phyloP scores from a whole-genome alignment of 2,888 invertebrate genomes.

The Dusona sp. region DNA sequence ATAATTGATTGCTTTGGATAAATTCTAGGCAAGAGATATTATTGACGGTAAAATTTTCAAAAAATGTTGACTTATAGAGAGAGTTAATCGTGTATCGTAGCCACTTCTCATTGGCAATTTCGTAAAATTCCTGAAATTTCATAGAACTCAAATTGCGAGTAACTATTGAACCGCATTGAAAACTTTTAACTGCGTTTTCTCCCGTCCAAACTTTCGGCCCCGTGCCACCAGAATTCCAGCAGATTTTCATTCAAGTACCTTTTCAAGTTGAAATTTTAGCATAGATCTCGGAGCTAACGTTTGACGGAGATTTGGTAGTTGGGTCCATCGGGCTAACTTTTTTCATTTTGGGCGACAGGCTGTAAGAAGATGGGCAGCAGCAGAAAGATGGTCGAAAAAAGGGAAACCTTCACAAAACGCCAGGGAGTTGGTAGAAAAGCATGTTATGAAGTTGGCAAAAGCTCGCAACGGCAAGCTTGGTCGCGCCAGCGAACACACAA shows the following conservation, averaged over 20 bases:
- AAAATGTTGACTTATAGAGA: background rate
- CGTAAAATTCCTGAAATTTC: background rate
- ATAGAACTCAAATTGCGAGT: background rate
- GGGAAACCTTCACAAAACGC: slow-evolving; percentile 17
- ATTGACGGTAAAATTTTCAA: too few relatives aligned
- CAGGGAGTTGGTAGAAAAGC: slow-evolving; percentile 27
- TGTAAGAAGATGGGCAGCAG: slow-evolving; percentile 17
- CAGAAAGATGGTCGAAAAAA: slow-evolving; percentile 39
- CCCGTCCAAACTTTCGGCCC: background rate
- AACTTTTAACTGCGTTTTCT: background rate
- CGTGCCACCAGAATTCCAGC: slow-evolving; percentile 5
- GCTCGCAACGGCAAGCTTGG: slow-evolving; percentile 35
- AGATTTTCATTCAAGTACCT: slow-evolving; percentile 3
- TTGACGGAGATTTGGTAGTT: slow-evolving; percentile 24
- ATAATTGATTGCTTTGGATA: too few relatives aligned
- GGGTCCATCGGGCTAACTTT: slow-evolving; percentile 49
- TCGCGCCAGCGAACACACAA: slow-evolving; percentile 44
- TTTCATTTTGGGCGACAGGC: slow-evolving; percentile 61
- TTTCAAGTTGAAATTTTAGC: background rate
- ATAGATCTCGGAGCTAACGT: slow-evolving; percentile 43
- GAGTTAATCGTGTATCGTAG: too few relatives aligned
- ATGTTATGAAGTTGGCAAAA: slow-evolving; percentile 45
- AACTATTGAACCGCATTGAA: background rate
- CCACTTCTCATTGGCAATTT: background rate
- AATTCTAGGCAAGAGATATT: too few relatives aligned